phyloP scores from a whole-genome alignment of 2,888 invertebrate species.

The Cryptosula pallasiana region DNA sequence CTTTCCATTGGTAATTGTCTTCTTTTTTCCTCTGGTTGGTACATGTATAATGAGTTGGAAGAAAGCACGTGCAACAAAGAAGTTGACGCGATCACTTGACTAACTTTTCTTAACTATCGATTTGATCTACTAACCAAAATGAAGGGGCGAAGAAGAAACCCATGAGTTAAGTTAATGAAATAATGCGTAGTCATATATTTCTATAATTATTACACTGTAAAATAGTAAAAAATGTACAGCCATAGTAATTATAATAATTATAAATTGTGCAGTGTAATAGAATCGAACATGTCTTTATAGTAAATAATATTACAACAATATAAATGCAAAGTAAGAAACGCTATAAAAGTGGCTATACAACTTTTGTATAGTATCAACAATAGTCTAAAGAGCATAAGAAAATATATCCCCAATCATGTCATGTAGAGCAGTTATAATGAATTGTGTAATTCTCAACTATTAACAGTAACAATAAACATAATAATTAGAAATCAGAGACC shows the following conservation, averaged over 20 bases:
- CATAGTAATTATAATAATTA: not conserved
- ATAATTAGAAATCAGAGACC: constrained; percentile 11
- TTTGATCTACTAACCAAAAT: too few relatives aligned
- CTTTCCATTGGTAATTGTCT: too few relatives aligned
- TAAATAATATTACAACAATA: not conserved
- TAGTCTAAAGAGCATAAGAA: not conserved
- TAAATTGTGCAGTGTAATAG: not conserved
- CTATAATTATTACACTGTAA: too few relatives aligned
- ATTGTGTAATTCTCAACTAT: not conserved
- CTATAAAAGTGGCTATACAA: not conserved
- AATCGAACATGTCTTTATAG: not conserved
- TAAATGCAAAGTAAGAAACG: not conserved
- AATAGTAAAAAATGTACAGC: not conserved
- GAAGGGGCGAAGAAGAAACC: too few relatives aligned
- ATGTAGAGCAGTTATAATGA: not conserved
- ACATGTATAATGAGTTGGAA: too few relatives aligned
- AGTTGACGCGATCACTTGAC: too few relatives aligned
- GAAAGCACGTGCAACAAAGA: too few relatives aligned
- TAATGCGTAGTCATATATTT: too few relatives aligned
- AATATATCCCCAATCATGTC: not conserved
- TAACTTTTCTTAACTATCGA: too few relatives aligned
- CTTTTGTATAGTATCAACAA: not conserved
- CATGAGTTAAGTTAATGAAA: too few relatives aligned
- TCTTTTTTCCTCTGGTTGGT: too few relatives aligned
- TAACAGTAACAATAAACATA: not conserved